Base-by-base conservation (phyloP, 2,888 invertebrate genomes). In the Andrena marginata region DNA sequence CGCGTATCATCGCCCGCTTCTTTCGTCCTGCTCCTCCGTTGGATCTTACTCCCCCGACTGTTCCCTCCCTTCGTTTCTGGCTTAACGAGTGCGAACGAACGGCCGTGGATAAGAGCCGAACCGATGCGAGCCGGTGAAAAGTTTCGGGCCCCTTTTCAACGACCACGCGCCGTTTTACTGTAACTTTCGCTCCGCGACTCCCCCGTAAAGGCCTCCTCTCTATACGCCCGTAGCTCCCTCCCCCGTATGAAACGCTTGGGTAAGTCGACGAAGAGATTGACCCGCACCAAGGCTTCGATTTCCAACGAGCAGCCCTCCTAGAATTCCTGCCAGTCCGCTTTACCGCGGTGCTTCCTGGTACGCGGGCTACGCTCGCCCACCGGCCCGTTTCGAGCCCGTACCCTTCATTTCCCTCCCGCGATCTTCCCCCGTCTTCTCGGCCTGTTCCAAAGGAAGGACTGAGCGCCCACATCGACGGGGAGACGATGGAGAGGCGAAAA, bases 1-100 rank as follows among this genome's bases (percentile, higher is more conserved):
- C 23, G 51, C 77, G 75, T 56, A 73, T 77, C 65, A 68, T 80
- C 85, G 85, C 59, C 71, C 56, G 77, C 70, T 82, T 82, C 82
- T 77, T 60, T 6, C 20, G 33, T n/a, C 62, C 68, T 56, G 80
- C 6, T 59, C 48, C 33, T 31, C 10, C 33, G 20, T 29, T 54
- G 20, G 63, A 62, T 67, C 56, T 51, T 23, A 16, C 33, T 29
- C 20, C 16, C 10, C 26, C 1, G 16, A 8, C 59, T 29, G 3
- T 51, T 13, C 31, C 31, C 29, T 42, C 4, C 42, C 59, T 29
- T 29, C 65, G 77, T 62, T 54, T 23, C 69, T 59, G 65, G 54
- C 59, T 77, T 80, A 80, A 80, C 80, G 77, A 73, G 77, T 29
- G 16, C 29, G 48, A 29, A 59, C 51, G 59, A 72, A 68, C 16